Evolutionary conservation across 2,797 vertebrate genomes (phyloP), one percentile per base, ranked within the genome.

Genomic region (Lagorchestes hirsutus): DNA sequence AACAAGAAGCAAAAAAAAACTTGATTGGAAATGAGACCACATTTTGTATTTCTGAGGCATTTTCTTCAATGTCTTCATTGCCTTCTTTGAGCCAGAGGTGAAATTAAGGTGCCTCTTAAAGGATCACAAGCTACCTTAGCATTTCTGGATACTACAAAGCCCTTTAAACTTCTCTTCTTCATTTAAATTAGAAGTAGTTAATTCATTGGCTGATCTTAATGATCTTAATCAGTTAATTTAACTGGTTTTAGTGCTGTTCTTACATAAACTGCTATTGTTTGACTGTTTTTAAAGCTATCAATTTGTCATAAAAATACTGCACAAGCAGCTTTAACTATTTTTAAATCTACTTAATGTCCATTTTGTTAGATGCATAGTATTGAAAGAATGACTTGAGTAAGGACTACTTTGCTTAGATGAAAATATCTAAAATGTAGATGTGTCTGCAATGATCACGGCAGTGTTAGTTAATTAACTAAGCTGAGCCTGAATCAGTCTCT

Each of bases 171-270:
- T 50, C 74, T 94, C 56, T 95, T 95, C 95, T 13, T 1, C 0
- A 18, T 97, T 98, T 97, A 96, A 97, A 98, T 96, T 91, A 98
- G 95, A 98, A 96, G 52, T n/a, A 93, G 90, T 57, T 97, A 98
- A 94, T 29, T 92, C 62, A 95, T 90, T 98, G 97, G 90, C 97
- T 97, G 97, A 96, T 97, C 91, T 97, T 97, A 98, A 98, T 96
- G 98, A 46, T 46, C 46, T 46, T 46, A 96, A 97, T 97, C 97
- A 98, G 96, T 98, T 98, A 97, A 98, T 98, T 98, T 98, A 96
- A 97, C 96, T 96, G 97, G 94, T 95, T 95, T 94, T 97, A 97
- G 62, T 90, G 93, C 91, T 98, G 96, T 97, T 97, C 95, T 97
- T 46, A 95, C 94, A 95, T 90, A 98, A 98, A 98, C 94, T 94